A percentile compares a stretch with the other conserved stretches of the same genome.
These are phyloP conservation scores for Cynaeus angustus DNA, from an alignment of 2,888 invertebrate genomes.

Conservation along the genomic window DNA sequence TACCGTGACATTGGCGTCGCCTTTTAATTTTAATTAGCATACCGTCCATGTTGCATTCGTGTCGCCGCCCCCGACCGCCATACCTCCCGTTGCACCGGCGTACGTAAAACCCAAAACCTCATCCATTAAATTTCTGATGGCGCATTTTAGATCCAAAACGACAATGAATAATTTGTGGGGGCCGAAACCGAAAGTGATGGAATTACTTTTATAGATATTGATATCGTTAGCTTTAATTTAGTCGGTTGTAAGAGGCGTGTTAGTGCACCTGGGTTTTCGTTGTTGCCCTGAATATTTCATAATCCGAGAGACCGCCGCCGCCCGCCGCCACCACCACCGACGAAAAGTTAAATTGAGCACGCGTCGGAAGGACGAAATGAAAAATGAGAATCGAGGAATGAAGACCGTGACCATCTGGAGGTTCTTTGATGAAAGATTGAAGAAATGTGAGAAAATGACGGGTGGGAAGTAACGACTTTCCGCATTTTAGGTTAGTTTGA, in stretches of 20 bases:
- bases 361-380: constrained; percentile 41
- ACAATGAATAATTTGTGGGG: constrained; percentile 60
- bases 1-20: constrained; percentile 21
- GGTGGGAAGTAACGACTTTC: neutral
- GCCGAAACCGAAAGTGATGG: constrained; percentile 66
- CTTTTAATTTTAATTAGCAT: constrained; percentile 43
- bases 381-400: constrained; percentile 34
- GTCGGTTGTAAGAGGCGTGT: constrained; percentile 64
- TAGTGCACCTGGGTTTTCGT: constrained; percentile 68
- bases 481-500: no score
- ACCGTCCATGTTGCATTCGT: constrained; percentile 35
- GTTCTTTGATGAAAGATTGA: constrained; percentile 3
- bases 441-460: constrained; percentile 1
- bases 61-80: constrained; percentile 39
- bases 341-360: constrained; percentile 50
- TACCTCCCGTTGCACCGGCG: constrained; percentile 28
- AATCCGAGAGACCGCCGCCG: constrained; percentile 47
- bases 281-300: constrained; percentile 62
- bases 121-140: constrained; percentile 48
- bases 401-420: constrained; percentile 26
- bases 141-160: constrained; percentile 30
- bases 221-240: constrained; percentile 69
- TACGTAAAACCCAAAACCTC: constrained; percentile 42
- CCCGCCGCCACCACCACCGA: constrained; percentile 34
- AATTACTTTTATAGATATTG: constrained; percentile 69